A percentile compares a stretch with the other conserved stretches of the same genome.
Conservation (phyloP, 2,113 vertebrate genomes). For the Athene noctua region DNA sequence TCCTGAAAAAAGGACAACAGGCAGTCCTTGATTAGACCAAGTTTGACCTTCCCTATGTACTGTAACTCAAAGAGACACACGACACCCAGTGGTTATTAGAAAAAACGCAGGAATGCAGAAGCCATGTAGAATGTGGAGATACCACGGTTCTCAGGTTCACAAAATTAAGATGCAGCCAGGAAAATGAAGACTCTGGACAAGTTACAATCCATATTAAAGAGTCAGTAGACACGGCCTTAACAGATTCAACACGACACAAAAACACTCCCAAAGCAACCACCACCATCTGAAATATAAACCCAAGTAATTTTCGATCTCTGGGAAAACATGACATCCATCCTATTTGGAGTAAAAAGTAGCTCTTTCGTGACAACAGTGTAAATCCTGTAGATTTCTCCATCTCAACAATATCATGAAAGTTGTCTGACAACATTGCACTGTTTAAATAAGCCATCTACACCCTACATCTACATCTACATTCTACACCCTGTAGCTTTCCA, state of each 20-base stretch:
- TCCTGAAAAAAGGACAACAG: neutral
- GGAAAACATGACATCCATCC: neutral
- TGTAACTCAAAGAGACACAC: neutral
- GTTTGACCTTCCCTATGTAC: neutral
- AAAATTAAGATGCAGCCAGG: neutral
- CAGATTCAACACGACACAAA: neutral
- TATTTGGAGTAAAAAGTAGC: neutral
- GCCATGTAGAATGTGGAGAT: neutral
- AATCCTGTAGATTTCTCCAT: neutral
- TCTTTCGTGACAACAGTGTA: neutral
- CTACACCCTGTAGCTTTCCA: neutral
- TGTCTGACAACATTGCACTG: neutral
- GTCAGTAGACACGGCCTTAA: neutral
- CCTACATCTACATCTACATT: neutral
- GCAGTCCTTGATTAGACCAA: neutral
- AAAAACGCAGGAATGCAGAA: neutral
- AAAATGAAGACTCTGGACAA: neutral
- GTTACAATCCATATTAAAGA: neutral
- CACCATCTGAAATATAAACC: neutral
- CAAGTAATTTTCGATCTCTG: neutral
- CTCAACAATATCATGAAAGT: neutral
- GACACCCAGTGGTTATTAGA: slow-evolving; percentile 53
- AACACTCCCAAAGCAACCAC: neutral
- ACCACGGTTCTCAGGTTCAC: neutral
- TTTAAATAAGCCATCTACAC: neutral